Evolutionary conservation across 2,797 vertebrate genomes (phyloP), one percentile per base, ranked within the genome.

Genomic region (Leuciscus waleckii): DNA sequence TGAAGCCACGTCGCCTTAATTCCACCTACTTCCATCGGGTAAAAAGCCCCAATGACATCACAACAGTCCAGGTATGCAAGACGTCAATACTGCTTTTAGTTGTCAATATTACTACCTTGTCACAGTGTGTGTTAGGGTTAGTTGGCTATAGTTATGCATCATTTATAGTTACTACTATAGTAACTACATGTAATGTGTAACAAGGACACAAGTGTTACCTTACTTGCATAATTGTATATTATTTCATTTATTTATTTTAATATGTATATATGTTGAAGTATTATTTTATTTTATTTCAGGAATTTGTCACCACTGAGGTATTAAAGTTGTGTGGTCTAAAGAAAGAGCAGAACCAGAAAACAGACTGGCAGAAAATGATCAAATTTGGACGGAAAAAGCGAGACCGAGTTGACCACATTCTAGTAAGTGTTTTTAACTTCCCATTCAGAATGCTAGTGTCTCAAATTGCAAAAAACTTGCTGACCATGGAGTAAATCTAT

Each of bases 351-450:
- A 96, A 92, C 93, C 96, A 97, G 90, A 98, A 97, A 95, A 98
- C 95, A 10, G 98, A 99, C 93, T 99, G 98, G 98, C 98, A 99
- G 93, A 99, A 98, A 93, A 99, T 98, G 97, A 96, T 99, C 87
- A 99, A 99, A 93, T 99, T 99, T 90, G 98, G 98, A 88, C 95
- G 97, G 89, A 99, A 99, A 94, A 99, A 99, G 91, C 95, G 97
- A 79, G 98, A 99, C 93, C 87, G 97, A 94, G 98, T 99, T 10
- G 98, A 99, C 95, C 97, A 99, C 88, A 97, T 99, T 89, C 91
- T 99, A 96, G 98, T 99, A 92, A 93, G 95, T 91, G 35, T 43
- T 35, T n/a, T 65, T 51, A 37, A 46, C 3, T 3, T 51, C 4
- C 73, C 11, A n/a, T 17, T 39, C 43, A 67, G 56, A 63, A 63